Evolutionary conservation across 2,797 vertebrate genomes (phyloP), one percentile per base, ranked within the genome.

Genomic region (Leuciscus waleckii): DNA sequence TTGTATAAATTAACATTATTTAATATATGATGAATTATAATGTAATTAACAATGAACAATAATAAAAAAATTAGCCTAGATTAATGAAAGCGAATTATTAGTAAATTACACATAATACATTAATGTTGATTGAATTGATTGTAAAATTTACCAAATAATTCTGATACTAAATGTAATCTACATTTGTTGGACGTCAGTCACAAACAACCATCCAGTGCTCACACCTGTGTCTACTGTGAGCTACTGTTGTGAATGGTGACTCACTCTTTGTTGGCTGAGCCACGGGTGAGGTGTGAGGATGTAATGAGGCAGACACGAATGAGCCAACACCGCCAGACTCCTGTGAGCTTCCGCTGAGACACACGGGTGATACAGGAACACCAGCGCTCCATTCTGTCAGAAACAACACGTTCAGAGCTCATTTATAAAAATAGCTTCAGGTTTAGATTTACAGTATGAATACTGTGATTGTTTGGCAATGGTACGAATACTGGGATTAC

Each of bases 301-400:
- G 90, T 95, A 95, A 54, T 92, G 88, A 19, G 89, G 63, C 86
- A 96, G 88, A 87, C 94, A 97, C 67, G 90, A 88, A 7, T 82
- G 93, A 2, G 96, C 95, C 90, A 97, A 88, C 8, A 78, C 79
- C 2, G 91, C 88, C 83, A 97, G 92, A 51, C 92, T 93, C 61
- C 70, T 85, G 17, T 91, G 96, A 90, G 95, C 91, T 1, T 73
- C 90, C 46, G 90, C 90, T 1, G 94, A 92, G 41, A 89, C 89
- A 79, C 96, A 97, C 0, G 97, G 97, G 76, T 97, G 96, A 92
- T 95, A 95, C 71, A 97, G 92, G 87, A 97, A 89, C 82, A 93
- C 93, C 0, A 93, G 70, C 0, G 91, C 95, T 16, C 94, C 94
- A 19, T 90, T 90, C 97, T 97, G 89, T 35, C 85, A 88, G 83